Evolutionary conservation across 2,888 invertebrate genomes (phyloP).

Genomic region (Cerceris rybyensis): DNA sequence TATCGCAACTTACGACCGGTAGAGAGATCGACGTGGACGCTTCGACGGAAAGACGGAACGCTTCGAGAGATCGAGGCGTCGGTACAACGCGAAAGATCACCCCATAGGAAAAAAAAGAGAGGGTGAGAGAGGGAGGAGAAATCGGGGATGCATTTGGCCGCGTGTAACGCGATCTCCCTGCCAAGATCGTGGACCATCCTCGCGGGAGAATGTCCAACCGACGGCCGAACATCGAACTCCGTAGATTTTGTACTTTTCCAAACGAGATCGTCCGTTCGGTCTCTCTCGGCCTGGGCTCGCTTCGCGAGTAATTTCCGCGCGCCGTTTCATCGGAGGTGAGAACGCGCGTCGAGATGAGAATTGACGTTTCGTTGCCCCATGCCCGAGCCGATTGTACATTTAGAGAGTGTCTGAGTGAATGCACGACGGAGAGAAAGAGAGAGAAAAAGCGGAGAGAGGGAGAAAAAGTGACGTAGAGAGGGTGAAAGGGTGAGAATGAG

Average conservation of each 20-base stretch:
- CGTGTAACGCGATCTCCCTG: too few relatives aligned
- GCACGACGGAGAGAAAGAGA: slow-evolving; percentile 5
- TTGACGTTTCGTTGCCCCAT: slow-evolving; percentile 19
- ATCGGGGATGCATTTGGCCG: too few relatives aligned
- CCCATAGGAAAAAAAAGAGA: too few relatives aligned
- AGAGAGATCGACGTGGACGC: slow-evolving; percentile 13
- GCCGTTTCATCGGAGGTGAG: neutral
- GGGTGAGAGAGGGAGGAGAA: too few relatives aligned
- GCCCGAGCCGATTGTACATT: slow-evolving; percentile 48
- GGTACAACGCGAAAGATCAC: too few relatives aligned
- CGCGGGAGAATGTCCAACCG: neutral
- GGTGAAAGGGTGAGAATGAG: slow-evolving; percentile 7
- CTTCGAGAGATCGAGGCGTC: too few relatives aligned
- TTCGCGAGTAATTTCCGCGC: neutral
- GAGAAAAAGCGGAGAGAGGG: slow-evolving; percentile 6
- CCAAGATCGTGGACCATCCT: neutral
- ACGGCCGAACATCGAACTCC: slow-evolving; percentile 16
- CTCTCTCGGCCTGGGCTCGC: slow-evolving; percentile 15
- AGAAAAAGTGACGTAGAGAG: neutral
- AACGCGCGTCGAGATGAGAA: slow-evolving; percentile 11
- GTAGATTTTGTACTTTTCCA: slow-evolving; percentile 32
- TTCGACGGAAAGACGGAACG: slow-evolving; percentile 5
- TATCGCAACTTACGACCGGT: slow-evolving; percentile 69
- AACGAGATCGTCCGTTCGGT: slow-evolving; percentile 24
- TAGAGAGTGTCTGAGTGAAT: too few relatives aligned